Percentiles rank a stretch among this genome's conserved stretches.
phyloP scores from a whole-genome alignment of 2,113 vertebrate genomes.

The Enhydra lutris region DNA sequence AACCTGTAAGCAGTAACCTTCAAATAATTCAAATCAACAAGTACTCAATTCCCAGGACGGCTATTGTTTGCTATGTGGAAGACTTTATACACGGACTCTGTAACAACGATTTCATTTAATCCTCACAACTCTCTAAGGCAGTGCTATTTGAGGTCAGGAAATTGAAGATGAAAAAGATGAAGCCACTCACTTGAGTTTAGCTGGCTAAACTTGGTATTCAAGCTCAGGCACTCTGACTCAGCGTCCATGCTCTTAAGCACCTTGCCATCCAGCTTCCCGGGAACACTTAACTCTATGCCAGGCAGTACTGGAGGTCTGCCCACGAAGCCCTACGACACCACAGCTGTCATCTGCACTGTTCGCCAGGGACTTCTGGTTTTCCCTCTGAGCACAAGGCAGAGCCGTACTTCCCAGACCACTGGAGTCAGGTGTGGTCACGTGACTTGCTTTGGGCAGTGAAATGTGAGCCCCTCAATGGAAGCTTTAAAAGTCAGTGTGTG shows the following conservation, averaged over 20 bases:
- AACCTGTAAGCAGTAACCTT: not conserved
- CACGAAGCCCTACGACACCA: not conserved
- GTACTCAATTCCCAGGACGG: not conserved
- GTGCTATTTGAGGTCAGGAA: not conserved
- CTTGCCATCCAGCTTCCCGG: not conserved
- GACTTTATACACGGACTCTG: not conserved
- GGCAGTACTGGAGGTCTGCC: not conserved
- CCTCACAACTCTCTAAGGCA: not conserved
- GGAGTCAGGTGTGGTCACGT: not conserved
- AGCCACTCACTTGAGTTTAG: not conserved
- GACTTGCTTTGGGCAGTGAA: not conserved
- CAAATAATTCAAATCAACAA: constrained; percentile 35
- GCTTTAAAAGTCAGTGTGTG: not conserved
- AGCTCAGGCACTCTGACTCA: not conserved
- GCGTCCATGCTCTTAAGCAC: not conserved
- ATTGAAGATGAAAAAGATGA: not conserved
- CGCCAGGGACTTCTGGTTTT: not conserved
- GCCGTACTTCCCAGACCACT: not conserved
- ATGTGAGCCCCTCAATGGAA: not conserved
- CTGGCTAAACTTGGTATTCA: not conserved
- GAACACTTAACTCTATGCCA: not conserved
- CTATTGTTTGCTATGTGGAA: not conserved
- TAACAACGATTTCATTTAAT: not conserved
- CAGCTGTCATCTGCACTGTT: not conserved
- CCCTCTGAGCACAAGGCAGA: not conserved